Evolutionary conservation across 2,113 vertebrate genomes (phyloP).

Genomic region (Gadus macrocephalus): DNA sequence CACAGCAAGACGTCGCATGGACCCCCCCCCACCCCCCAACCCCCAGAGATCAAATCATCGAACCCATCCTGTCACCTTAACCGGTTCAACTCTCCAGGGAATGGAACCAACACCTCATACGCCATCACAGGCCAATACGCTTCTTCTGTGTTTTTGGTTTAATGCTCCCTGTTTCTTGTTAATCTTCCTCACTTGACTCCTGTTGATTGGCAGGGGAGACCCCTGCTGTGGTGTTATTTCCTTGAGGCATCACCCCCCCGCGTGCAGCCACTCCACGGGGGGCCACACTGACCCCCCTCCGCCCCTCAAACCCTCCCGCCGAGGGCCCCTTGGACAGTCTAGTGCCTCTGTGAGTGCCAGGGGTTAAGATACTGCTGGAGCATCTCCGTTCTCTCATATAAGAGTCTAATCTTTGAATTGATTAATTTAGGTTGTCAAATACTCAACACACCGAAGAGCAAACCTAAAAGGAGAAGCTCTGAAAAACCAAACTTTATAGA

Average conservation of each 20-base stretch:
- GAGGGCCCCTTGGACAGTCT: constrained; percentile 41
- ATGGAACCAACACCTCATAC: constrained; percentile 38
- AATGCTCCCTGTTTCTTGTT: constrained; percentile 34
- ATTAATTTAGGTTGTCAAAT: too few species aligned
- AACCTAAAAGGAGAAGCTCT: too few species aligned
- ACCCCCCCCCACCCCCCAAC: constrained; percentile 3
- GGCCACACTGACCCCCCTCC: constrained; percentile 54
- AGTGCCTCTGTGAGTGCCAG: constrained; percentile 43
- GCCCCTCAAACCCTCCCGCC: constrained; percentile 17
- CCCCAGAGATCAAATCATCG: constrained; percentile 17
- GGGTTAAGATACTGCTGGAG: constrained; percentile 24
- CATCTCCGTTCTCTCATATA: background rate
- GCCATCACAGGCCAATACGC: constrained; percentile 37
- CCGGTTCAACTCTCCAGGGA: constrained; percentile 42
- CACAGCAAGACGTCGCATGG: constrained; percentile 10
- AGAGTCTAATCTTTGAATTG: too few species aligned
- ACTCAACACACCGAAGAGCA: too few species aligned
- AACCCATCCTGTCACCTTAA: constrained; percentile 20
- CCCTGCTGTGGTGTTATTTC: constrained; percentile 68
- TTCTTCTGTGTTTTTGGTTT: background rate
- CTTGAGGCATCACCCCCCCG: constrained; percentile 50
- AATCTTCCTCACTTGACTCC: constrained; percentile 52
- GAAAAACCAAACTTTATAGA: too few species aligned
- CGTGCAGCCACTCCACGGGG: constrained; percentile 51
- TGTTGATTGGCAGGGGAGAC: constrained; percentile 60